Percentiles rank a stretch among this genome's conserved stretches.
Evolutionary conservation across 2,888 invertebrate species (phyloP).

Genomic region (Nomada hirtipes): DNA sequence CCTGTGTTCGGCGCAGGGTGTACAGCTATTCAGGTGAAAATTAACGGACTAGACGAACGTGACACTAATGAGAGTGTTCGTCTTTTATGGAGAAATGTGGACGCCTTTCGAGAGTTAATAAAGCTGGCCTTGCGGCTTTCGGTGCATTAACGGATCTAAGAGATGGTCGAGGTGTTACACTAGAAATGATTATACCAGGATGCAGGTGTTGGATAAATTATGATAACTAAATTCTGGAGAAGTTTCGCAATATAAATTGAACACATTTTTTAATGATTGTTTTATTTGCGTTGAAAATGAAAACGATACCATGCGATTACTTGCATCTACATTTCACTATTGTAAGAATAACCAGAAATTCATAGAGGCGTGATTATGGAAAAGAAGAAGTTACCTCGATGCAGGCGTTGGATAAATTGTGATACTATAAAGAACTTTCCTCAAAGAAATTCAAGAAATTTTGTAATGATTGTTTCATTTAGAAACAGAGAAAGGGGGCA

Average conservation of each 20-base stretch:
- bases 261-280: not conserved
- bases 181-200: not conserved
- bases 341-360: not conserved
- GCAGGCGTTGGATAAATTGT: too few relatives aligned
- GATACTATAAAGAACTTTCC: too few relatives aligned
- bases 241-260: not conserved
- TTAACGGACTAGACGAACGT: conserved; percentile 8
- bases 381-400: too few relatives aligned
- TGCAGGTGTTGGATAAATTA: not conserved
- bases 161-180: not conserved
- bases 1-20: conserved; percentile 1
- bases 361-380: not conserved
- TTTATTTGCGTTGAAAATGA: not conserved
- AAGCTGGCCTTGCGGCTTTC: not conserved
- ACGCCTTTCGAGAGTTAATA: conserved; percentile 7
- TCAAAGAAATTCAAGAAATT: too few relatives aligned
- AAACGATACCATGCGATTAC: too few relatives aligned
- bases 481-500: too few relatives aligned
- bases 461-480: too few relatives aligned
- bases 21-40: conserved; percentile 11
- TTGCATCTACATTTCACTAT: not conserved
- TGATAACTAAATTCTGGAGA: not conserved
- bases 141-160: not conserved
- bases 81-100: not conserved
- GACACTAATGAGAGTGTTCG: conserved; percentile 17